phyloP scores from a whole-genome alignment of 2,888 invertebrate species.

The Drosophila falleni region DNA sequence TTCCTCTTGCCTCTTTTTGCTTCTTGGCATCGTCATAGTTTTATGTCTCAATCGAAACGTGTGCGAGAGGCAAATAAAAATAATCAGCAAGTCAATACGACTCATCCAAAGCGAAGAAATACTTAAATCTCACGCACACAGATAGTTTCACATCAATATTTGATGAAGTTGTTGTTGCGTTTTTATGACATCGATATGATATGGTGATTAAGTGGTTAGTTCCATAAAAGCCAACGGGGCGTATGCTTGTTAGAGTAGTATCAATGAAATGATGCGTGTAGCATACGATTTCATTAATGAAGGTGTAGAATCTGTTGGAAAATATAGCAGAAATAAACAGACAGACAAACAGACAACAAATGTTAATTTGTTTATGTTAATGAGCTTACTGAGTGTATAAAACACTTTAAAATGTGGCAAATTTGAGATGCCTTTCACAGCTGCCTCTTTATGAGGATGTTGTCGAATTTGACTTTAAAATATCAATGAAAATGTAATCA shows the following conservation, averaged over 20 bases:
- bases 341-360: background rate
- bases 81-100: slow-evolving; percentile 77
- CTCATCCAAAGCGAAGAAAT: slow-evolving; percentile 33
- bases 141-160: background rate
- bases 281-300: slow-evolving; percentile 12
- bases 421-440: background rate
- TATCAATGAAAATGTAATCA: background rate
- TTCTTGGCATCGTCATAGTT: slow-evolving; percentile 62
- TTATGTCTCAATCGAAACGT: slow-evolving; percentile 77
- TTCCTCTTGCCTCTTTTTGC: background rate
- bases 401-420: slow-evolving; percentile 2
- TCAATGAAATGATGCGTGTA: slow-evolving; percentile 39
- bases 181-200: slow-evolving; percentile 55
- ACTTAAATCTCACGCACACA: slow-evolving; percentile 47
- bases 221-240: slow-evolving; percentile 56
- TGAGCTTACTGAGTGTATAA: background rate
- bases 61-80: slow-evolving; percentile 75
- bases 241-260: slow-evolving; percentile 19
- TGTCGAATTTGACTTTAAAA: background rate
- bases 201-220: slow-evolving; percentile 58
- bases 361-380: slow-evolving; percentile 13
- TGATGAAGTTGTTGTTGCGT: slow-evolving; percentile 26
- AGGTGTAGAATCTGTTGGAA: slow-evolving; percentile 6
- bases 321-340: background rate
- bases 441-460: background rate